A percentile compares a stretch with the other conserved stretches of the same genome.
Conservation (phyloP, 2,888 invertebrate species). For the Lysandra coridon region DNA sequence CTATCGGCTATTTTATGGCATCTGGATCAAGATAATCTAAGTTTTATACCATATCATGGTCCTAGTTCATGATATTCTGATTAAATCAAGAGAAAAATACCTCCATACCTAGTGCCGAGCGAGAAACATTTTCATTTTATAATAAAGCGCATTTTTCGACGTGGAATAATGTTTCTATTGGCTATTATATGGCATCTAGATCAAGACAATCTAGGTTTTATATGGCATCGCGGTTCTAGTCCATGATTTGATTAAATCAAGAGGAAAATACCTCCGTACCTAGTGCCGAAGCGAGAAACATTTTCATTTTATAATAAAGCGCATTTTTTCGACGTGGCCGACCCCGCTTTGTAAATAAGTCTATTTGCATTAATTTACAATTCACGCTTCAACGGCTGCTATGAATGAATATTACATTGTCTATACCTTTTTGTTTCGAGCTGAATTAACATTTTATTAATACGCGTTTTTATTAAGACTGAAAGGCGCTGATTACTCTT, state of each 20-base stretch:
- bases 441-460: constrained; percentile 14
- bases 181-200: too few species aligned
- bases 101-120: constrained; percentile 46
- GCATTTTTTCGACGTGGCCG: constrained; percentile 55
- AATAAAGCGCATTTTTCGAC: constrained; percentile 60
- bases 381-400: constrained; percentile 48
- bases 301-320: constrained; percentile 56
- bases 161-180: constrained; percentile 31
- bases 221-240: constrained; percentile 40
- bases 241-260: constrained; percentile 74
- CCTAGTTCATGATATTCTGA: constrained; percentile 62
- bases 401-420: constrained; percentile 54
- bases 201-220: not conserved
- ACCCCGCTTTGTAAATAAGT: constrained; percentile 66
- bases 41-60: not conserved
- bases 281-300: constrained; percentile 26
- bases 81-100: constrained; percentile 74
- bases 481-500: constrained; percentile 4
- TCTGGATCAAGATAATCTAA: not conserved
- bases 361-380: constrained; percentile 70
- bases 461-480: constrained; percentile 13
- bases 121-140: constrained; percentile 42
- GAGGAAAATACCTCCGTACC: constrained; percentile 66
- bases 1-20: too few species aligned
- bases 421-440: constrained; percentile 24